Evolutionary conservation across 2,113 vertebrate genomes (phyloP).

Genomic region (Sceloporus tristichus): DNA sequence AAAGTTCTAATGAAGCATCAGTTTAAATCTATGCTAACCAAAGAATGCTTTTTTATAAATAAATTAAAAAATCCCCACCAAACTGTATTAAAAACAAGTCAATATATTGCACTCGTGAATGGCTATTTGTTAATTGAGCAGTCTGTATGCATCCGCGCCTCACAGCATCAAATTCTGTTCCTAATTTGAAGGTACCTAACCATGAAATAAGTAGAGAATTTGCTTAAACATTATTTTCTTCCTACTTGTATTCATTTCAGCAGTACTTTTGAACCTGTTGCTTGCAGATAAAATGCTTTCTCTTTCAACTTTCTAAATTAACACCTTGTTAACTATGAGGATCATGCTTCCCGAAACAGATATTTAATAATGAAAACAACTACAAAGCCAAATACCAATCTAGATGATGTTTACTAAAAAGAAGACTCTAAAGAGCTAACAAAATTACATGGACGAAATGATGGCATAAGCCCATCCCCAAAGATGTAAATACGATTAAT

Average conservation of each 20-base stretch:
- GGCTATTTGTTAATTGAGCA: conserved; percentile 58
- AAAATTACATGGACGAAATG: not conserved
- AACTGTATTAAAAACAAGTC: conserved; percentile 31
- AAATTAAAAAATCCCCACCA: not conserved
- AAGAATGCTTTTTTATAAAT: not conserved
- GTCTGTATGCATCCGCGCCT: conserved; percentile 57
- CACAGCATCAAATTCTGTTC: conserved; percentile 53
- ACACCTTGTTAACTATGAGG: conserved; percentile 29
- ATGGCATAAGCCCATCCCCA: not conserved
- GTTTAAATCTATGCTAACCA: no score
- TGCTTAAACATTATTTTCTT: conserved; percentile 54
- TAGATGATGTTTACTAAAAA: not conserved
- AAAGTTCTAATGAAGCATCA: not conserved
- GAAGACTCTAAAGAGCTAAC: not conserved
- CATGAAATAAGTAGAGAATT: conserved; percentile 69
- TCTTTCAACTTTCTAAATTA: conserved; percentile 13
- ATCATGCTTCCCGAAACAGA: conserved; percentile 17
- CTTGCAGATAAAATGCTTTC: conserved; percentile 19
- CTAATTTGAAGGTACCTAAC: conserved; percentile 65
- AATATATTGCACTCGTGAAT: not conserved
- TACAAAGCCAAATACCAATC: not conserved
- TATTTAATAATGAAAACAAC: conserved; percentile 19
- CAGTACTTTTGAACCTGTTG: conserved; percentile 47
- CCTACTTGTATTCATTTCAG: conserved; percentile 21
- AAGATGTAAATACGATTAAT: no score